These are phyloP conservation scores for Melanargia galathea DNA, from an alignment of 2,888 invertebrate genomes.

Conservation along the genomic window DNA sequence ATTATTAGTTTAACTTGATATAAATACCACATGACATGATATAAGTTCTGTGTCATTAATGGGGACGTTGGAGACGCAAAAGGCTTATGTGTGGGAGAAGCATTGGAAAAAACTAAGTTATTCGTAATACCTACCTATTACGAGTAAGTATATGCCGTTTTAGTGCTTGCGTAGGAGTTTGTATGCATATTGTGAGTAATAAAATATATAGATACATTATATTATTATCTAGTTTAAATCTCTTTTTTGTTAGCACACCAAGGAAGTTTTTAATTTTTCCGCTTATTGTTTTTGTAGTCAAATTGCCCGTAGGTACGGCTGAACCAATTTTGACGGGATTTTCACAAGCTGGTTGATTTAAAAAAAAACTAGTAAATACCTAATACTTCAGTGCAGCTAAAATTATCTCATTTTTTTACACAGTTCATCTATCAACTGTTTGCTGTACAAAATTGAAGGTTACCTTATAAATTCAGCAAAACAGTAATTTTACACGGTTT, in stretches of 20 bases:
- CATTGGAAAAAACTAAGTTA: constrained; percentile 10
- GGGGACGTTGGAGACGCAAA: constrained; percentile 20
- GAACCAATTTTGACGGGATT: no score
- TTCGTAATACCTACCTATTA: constrained; percentile 10
- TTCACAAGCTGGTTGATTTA: no score
- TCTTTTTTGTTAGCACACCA: background rate
- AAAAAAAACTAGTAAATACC: no score
- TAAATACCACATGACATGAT: constrained; percentile 30
- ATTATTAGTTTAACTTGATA: constrained; percentile 8
- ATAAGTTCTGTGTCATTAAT: constrained; percentile 26
- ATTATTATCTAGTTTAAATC: background rate
- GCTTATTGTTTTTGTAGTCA: no score
- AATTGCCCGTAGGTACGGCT: no score
- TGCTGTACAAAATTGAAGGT: constrained; percentile 18
- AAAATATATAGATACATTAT: background rate
- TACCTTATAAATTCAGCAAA: constrained; percentile 18
- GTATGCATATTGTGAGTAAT: background rate
- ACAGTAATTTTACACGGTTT: constrained; percentile 20
- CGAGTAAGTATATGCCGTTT: constrained; percentile 4
- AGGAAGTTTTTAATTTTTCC: background rate
- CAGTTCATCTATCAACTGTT: background rate
- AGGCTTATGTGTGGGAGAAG: constrained; percentile 22
- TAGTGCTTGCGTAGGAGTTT: constrained; percentile 2
- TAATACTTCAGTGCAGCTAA: no score
- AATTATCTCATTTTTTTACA: no score